Base-by-base conservation (phyloP, 1,140 invertebrate species). In the Drosophila leontia region DNA sequence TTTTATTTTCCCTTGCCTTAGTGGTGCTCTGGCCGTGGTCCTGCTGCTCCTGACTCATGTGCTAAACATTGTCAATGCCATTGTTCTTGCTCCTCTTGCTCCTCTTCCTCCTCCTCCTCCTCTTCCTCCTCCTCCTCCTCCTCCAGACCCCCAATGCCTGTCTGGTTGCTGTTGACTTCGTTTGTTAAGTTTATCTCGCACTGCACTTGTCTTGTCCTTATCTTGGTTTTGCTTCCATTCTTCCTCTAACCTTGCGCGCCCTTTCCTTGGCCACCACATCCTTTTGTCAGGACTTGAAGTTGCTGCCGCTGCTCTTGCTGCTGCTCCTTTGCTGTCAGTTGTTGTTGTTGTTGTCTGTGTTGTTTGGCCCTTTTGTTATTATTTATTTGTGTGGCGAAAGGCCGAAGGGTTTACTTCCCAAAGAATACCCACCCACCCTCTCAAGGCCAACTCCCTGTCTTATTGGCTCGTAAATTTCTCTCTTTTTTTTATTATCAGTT, bases 381-480 rank as follows among this genome's bases (percentile, higher is more conserved):
- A 86, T 86, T 86, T 86, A 82, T 86, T 77, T 84, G 80, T 51
- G 64, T 34, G 48, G 42, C 23, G 11, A n/a, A 19, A 57, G 53
- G 39, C 53, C 75, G 59, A 82, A 67, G 78, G 78, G 60, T 72
- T 47, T 19, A 17, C 51, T 35, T 17, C 9, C 35, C 35, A 13
- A 19, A 23, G 41, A 48, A 15, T 37, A 45, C 42, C 44, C 23
- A 23, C 23, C 23, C 23, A 7, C 34, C 56, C 61, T 6, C 65
- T 78, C 80, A 83, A 79, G 75, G 80, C 75, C 61, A 76, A 45
- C 57, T 26, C 65, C 64, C 76, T 51, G 72, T 64, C 82, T 84
- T 87, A 87, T 88, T 88, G 84, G 84, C 84, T 87, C 84, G 84
- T 87, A 87, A 83, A 88, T 88, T 78, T 71, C 51, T 7, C 26